Percentiles rank a stretch among this genome's conserved stretches.
These are phyloP conservation scores for Drosophila leontia DNA, from an alignment of 1,140 invertebrate genomes.

Conservation along the genomic window DNA sequence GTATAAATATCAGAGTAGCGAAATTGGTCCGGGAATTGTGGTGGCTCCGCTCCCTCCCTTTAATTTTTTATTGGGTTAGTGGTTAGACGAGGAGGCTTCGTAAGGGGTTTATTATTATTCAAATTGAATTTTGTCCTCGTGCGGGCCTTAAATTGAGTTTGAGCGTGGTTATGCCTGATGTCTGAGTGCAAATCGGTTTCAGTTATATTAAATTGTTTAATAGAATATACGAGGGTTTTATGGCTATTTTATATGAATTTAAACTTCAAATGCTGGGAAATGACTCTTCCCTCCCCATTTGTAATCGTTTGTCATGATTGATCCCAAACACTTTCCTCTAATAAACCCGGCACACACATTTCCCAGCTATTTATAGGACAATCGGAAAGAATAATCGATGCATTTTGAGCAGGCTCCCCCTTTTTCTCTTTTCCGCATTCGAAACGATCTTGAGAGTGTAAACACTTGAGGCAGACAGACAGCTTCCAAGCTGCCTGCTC, in stretches of 20 bases:
- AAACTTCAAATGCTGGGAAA: not conserved
- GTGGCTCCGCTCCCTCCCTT: conserved; percentile 4
- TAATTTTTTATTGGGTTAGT: conserved; percentile 45
- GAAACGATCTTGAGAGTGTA: conserved; percentile 30
- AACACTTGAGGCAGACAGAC: conserved; percentile 42
- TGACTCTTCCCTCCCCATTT: not conserved
- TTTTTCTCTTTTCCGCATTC: not conserved
- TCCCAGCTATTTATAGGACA: conserved; percentile 25
- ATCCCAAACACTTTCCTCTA: conserved; percentile 20
- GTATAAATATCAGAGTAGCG: conserved; percentile 32
- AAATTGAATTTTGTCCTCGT: conserved; percentile 32
- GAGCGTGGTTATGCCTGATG: conserved; percentile 3
- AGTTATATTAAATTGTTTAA: conserved; percentile 5
- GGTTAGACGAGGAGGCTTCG: conserved; percentile 15
- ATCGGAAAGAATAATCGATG: conserved; percentile 8
- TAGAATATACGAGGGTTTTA: not conserved
- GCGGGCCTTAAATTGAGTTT: conserved; percentile 12
- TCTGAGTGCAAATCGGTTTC: not conserved
- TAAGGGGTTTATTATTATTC: conserved; percentile 47
- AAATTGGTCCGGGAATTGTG: conserved; percentile 36
- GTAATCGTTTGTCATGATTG: conserved; percentile 22
- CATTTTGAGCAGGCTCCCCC: conserved; percentile 13
- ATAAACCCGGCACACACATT: conserved; percentile 31
- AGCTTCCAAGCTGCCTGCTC: conserved; percentile 46
- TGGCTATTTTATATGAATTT: not conserved